Percentiles rank a stretch among this genome's conserved stretches.
Evolutionary conservation across 2,888 invertebrate species (phyloP).

Genomic region (Venustoraphidia nigricollis): DNA sequence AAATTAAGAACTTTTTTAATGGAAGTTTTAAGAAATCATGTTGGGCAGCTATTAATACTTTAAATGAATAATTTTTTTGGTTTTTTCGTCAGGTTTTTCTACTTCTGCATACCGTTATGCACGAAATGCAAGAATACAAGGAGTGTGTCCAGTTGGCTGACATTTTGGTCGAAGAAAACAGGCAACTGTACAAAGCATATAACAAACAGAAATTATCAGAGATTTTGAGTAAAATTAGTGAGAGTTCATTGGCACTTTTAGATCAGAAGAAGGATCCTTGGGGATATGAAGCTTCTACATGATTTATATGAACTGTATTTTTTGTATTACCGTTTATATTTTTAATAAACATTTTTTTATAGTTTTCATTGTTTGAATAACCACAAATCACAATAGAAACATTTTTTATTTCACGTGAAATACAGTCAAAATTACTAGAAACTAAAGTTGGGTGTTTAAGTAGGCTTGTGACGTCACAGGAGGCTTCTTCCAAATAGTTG

Average conservation of each 20-base stretch:
- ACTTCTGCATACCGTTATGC: constrained; percentile 64
- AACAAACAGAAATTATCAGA: constrained; percentile 62
- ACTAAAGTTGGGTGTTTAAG: too few relatives aligned
- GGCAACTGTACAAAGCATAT: constrained; percentile 68
- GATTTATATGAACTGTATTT: neutral
- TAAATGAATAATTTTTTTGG: constrained; percentile 2
- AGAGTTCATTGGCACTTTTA: constrained; percentile 59
- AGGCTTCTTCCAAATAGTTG: too few relatives aligned
- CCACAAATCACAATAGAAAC: too few relatives aligned
- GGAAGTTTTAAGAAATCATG: too few relatives aligned
- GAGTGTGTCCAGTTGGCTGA: constrained; percentile 67
- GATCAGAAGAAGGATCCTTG: constrained; percentile 71
- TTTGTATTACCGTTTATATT: too few relatives aligned
- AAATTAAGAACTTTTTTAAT: too few relatives aligned
- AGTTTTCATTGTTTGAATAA: too few relatives aligned
- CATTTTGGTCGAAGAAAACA: constrained; percentile 61
- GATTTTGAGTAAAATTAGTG: constrained; percentile 58
- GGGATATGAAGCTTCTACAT: constrained; percentile 39
- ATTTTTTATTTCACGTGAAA: too few relatives aligned
- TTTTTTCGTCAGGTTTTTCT: constrained; percentile 34
- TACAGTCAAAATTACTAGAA: too few relatives aligned
- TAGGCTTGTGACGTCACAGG: too few relatives aligned
- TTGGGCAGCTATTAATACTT: neutral
- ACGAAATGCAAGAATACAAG: constrained; percentile 57
- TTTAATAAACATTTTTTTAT: too few relatives aligned